Conservation (phyloP, 2,888 invertebrate genomes). For the Liopterus haemorrhoidalis region DNA sequence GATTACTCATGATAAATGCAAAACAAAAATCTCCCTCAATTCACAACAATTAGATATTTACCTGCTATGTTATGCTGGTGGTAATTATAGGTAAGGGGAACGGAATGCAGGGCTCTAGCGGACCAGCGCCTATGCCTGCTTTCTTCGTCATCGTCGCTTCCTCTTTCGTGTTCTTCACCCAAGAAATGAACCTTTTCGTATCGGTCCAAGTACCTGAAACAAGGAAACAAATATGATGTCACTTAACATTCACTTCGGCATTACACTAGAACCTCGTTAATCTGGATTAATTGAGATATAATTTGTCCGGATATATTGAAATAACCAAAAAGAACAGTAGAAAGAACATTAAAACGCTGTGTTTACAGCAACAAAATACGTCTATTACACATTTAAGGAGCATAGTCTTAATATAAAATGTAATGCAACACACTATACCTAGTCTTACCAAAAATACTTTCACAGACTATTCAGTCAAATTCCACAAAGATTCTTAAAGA, state of each 20-base stretch:
- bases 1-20: too few relatives aligned
- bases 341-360: neutral
- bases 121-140: constrained; percentile 65
- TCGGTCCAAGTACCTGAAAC: constrained; percentile 63
- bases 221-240: neutral
- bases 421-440: too few relatives aligned
- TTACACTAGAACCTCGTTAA: too few relatives aligned
- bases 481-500: too few relatives aligned
- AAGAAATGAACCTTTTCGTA: constrained; percentile 87
- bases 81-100: constrained; percentile 72
- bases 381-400: too few relatives aligned
- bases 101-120: constrained; percentile 57
- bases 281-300: too few relatives aligned
- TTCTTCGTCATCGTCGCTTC: constrained; percentile 71
- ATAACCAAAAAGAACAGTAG: neutral
- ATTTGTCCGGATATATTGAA: too few relatives aligned
- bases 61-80: constrained; percentile 69
- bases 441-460: too few relatives aligned
- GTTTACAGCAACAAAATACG: constrained; percentile 7
- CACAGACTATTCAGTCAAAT: too few relatives aligned
- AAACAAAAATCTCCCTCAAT: constrained; percentile 29
- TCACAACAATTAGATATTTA: too few relatives aligned
- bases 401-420: too few relatives aligned
- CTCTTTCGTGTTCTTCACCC: constrained; percentile 80
- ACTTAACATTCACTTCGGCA: neutral